These are phyloP conservation scores for Mastomys natalensis DNA, from an alignment of 2,113 vertebrate species.

Conservation along the genomic window DNA sequence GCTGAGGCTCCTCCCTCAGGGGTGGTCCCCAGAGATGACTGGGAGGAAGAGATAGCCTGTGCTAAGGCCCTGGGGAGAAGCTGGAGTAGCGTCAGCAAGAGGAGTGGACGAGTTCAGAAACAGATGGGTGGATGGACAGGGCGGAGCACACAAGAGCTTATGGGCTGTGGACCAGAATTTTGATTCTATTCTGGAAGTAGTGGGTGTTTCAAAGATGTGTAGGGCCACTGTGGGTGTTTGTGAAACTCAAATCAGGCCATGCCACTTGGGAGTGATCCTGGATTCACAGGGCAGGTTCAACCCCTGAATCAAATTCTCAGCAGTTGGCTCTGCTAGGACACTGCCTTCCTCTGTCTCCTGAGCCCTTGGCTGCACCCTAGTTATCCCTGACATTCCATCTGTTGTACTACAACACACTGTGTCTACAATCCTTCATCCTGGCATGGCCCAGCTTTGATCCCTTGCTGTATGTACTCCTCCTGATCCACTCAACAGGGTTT, in stretches of 20 bases:
- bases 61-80: background rate
- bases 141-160: background rate
- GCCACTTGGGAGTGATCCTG: too few relatives aligned
- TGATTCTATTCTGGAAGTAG: background rate
- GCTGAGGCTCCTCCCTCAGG: background rate
- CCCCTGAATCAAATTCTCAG: background rate
- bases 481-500: accelerated
- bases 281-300: background rate
- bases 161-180: background rate
- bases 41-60: background rate
- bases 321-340: background rate
- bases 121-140: background rate
- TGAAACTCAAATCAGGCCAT: background rate
- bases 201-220: background rate
- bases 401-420: background rate
- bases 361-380: background rate
- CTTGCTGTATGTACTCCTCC: background rate
- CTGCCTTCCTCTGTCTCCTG: background rate
- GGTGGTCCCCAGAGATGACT: background rate
- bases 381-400: background rate
- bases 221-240: background rate
- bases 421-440: background rate
- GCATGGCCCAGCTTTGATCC: background rate
- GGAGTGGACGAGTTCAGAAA: too few relatives aligned
- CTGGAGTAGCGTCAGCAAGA: too few relatives aligned